A percentile compares a stretch with the other conserved stretches of the same genome.
These are phyloP conservation scores for Aspidoscelis tigris DNA, from an alignment of 2,113 vertebrate species.

Conservation along the genomic window DNA sequence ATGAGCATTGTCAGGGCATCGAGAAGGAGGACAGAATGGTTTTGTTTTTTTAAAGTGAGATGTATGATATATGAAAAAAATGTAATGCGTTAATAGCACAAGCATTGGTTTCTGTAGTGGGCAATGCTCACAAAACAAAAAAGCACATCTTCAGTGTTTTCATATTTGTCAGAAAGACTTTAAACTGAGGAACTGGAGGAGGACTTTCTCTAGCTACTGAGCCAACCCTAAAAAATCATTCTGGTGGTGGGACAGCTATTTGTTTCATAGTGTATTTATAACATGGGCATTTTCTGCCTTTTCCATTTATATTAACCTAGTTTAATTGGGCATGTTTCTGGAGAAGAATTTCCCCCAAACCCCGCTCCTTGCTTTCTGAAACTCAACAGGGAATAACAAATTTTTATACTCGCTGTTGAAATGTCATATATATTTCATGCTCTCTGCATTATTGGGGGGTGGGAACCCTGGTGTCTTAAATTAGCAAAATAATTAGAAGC, in stretches of 20 bases:
- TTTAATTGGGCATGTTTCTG: slow-evolving; percentile 38
- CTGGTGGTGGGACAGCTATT: slow-evolving; percentile 48
- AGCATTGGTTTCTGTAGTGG: slow-evolving; percentile 56
- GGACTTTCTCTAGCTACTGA: slow-evolving; percentile 26
- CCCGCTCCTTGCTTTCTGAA: not conserved
- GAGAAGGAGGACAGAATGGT: slow-evolving; percentile 24
- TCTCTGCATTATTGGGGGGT: slow-evolving; percentile 18
- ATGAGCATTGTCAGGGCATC: slow-evolving; percentile 43
- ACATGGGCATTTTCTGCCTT: slow-evolving; percentile 50
- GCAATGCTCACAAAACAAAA: slow-evolving; percentile 14
- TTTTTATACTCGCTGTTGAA: slow-evolving; percentile 28
- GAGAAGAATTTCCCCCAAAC: slow-evolving; percentile 23
- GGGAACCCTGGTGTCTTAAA: slow-evolving; percentile 44
- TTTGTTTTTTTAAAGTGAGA: slow-evolving; percentile 39
- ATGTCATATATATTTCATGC: slow-evolving; percentile 41
- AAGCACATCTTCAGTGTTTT: slow-evolving; percentile 23
- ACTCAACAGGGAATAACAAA: slow-evolving; percentile 34
- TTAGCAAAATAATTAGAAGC: slow-evolving; percentile 65
- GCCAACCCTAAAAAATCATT: slow-evolving; percentile 31
- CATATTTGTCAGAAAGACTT: slow-evolving; percentile 15
- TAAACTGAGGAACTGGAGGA: slow-evolving; percentile 29
- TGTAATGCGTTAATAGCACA: slow-evolving; percentile 65
- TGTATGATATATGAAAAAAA: slow-evolving; percentile 32
- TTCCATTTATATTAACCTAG: slow-evolving; percentile 47
- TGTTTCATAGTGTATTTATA: slow-evolving; percentile 70